Percentiles rank a stretch among this genome's conserved stretches.
phyloP scores from a whole-genome alignment of 2,888 invertebrate species.

The Zhengitettix transpicula region DNA sequence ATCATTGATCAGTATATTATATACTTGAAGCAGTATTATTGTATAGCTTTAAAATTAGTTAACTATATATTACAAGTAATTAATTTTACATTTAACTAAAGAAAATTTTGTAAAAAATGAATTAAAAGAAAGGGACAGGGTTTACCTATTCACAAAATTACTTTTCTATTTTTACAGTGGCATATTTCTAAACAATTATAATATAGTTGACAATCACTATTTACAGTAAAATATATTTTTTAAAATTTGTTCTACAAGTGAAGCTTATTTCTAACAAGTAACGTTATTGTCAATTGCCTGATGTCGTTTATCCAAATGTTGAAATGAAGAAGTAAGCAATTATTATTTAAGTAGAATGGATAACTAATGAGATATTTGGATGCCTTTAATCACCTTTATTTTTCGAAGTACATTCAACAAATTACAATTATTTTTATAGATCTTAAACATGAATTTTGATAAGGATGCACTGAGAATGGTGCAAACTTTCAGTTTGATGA shows the following conservation, averaged over 20 bases:
- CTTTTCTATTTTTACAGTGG: constrained; percentile 9
- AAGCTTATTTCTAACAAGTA: not conserved
- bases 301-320: constrained; percentile 1
- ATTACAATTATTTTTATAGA: not conserved
- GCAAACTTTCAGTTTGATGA: too few species aligned
- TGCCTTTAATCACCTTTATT: not conserved
- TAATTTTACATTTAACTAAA: constrained; percentile 5
- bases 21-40: constrained; percentile 14
- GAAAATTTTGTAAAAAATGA: constrained; percentile 1
- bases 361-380: not conserved
- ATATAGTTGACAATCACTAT: constrained; percentile 13
- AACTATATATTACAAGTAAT: constrained; percentile 8
- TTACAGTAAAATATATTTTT: constrained; percentile 8
- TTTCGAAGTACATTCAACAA: not conserved
- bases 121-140: constrained; percentile 4
- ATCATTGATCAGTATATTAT: constrained; percentile 9
- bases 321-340: not conserved
- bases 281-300: constrained; percentile 7
- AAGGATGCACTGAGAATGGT: too few species aligned
- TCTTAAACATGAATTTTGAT: not conserved
- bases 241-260: constrained; percentile 1
- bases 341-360: too few species aligned
- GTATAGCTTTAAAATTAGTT: constrained; percentile 14
- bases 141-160: constrained; percentile 8
- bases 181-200: constrained; percentile 12